Evolutionary conservation across 2,113 vertebrate genomes (phyloP), one percentile per base, ranked within the genome.

Genomic region (Chitala chitala): DNA sequence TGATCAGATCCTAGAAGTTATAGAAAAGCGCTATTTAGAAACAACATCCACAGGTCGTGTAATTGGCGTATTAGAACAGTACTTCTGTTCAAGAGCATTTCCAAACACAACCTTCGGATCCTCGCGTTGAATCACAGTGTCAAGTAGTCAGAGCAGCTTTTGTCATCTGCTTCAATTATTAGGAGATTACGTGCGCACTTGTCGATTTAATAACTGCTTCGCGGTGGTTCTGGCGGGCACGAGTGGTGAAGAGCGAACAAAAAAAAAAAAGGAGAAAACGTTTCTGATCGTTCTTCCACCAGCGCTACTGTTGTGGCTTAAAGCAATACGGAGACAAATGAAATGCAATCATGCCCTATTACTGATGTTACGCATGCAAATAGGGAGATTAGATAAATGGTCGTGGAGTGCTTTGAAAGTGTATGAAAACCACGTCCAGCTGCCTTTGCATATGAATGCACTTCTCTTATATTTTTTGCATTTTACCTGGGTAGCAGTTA

Each of bases 161-260:
- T 68, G 64, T 68, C 40, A 46, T 68, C 64, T 24, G 64, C 42
- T 42, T 68, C 64, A 46, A 17, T 68, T 68, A 68, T 46, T 68
- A 68, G 64, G 64, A 68, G 64, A 68, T 68, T 68, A 68, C 46
- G 64, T 68, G 64, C 46, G 44, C 64, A 22, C 40, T 44, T 46
- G 64, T 68, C 64, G 42, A 68, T 68, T 68, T 68, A 68, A 68
- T 68, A 42, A 68, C 40, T 22, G 64, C 64, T 68, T 68, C 64
- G 40, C 40, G 42, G 40, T 68, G 40, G 42, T 46, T 24, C 40
- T 46, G 38, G 42, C 40, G 64, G 42, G 22, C 22, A 46, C 22
- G 42, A 26, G 38, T 68, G 24, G 20, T 24, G n/a, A 55, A 22
- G n/a, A 20, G 9, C 15, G 64, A 40, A 24, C n/a, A n/a, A n/a